phyloP scores from a whole-genome alignment of 2,113 vertebrate genomes.

The Cheirogaleus medius region DNA sequence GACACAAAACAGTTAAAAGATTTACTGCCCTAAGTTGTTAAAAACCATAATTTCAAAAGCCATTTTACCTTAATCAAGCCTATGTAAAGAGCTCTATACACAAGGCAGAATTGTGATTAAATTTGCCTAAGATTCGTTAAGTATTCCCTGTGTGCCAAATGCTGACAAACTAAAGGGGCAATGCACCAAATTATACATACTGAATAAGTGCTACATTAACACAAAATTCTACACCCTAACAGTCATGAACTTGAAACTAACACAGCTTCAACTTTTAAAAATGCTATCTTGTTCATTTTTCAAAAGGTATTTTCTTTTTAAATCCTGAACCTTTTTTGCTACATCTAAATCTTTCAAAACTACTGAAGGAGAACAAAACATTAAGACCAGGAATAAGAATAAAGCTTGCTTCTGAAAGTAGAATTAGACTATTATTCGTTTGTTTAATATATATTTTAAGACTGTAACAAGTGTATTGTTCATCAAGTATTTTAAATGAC shows the following conservation, averaged over 20 bases:
- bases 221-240: not conserved
- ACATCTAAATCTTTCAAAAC: constrained; percentile 35
- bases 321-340: constrained; percentile 31
- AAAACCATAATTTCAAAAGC: constrained; percentile 34
- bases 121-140: not conserved
- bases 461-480: not conserved
- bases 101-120: not conserved
- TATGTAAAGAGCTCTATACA: not conserved
- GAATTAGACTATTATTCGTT: not conserved
- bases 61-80: not conserved
- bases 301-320: constrained; percentile 26
- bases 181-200: not conserved
- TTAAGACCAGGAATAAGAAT: not conserved
- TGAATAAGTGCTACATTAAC: not conserved
- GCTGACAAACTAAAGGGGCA: not conserved
- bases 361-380: constrained; percentile 15
- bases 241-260: not conserved
- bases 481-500: not conserved
- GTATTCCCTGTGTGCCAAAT: not conserved
- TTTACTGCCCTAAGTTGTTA: not conserved
- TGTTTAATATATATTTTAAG: constrained; percentile 47
- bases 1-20: constrained; percentile 24
- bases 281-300: not conserved
- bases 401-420: constrained; percentile 21
- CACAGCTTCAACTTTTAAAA: not conserved